Evolutionary conservation across 2,888 invertebrate species (phyloP), one percentile per base, ranked within the genome.

Genomic region (Chesias legatella): DNA sequence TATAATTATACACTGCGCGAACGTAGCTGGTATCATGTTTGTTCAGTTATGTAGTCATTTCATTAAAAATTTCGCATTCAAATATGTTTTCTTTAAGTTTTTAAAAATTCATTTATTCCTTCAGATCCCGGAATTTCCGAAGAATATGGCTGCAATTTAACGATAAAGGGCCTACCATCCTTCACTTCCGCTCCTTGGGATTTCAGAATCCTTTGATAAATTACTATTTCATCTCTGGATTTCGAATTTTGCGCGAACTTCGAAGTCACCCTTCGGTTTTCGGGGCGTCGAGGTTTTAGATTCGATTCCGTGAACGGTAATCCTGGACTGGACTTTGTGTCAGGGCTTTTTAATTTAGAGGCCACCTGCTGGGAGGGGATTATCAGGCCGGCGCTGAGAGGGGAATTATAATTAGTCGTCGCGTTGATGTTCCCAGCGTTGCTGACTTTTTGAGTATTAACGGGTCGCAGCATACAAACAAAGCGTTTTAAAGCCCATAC

Each of bases 171-270:
- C 43, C 63, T 64, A 57, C 69, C 73, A 74, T 77, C 75, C 63
- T 71, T 77, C 78, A 73, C 72, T 73, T 75, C 70, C 73, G 71
- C 67, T 79, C 61, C 72, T 78, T 66, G 76, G 68, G 68, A 72
- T 69, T 58, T 70, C 75, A 72, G 80, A 86, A 86, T 82, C 85
- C 82, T 80, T 80, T 85, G 84, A 86, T 86, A 85, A 84, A 88
- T 86, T 81, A 88, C 85, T 81, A 77, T 85, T 85, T 83, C 81
- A 83, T 84, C 79, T 82, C 63, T 60, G 80, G 78, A 77, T 82
- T 82, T 75, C 60, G 73, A 67, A 71, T 71, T 77, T 76, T 71
- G 74, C 62, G 67, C 62, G 58, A 74, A 80, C 73, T 73, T 62
- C 59, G 65, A 67, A 68, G 71, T 63, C 64, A 60, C 79, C 80